Evolutionary conservation across 2,797 vertebrate genomes (phyloP), one percentile per base, ranked within the genome.

Genomic region (Chanos chanos): DNA sequence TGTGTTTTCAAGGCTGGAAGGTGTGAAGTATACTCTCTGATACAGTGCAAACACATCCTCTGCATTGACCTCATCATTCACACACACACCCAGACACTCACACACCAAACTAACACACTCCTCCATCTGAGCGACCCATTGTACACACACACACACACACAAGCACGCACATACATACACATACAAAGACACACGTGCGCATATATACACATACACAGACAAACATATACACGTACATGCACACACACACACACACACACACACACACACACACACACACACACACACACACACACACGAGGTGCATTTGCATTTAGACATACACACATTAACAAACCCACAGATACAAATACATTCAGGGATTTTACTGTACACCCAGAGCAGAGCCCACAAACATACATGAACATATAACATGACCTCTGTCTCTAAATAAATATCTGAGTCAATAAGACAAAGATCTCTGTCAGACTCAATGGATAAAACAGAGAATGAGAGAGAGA

Each of bases 11-110:
- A 34, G 53, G 57, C 49, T 70, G 7, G 79, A 74, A 7, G 72
- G 27, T 44, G 70, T 49, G 19, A 81, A 74, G 59, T 86, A 87
- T 25, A 90, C 75, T 47, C 81, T 87, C 45, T 33, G 18, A 68
- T 83, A 87, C 28, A 90, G 75, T 2, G 64, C 52, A 63, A 78
- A 70, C 28, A 84, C 66, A 12, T 84, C 76, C 13, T 81, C 77
- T 7, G 72, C 19, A 34, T 85, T 82, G 30, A 90, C 45, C 37
- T 69, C 66, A 13, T 73, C 72, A 5, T 63, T 60, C 12, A 31
- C 19, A 7, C 15, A 33, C n/a, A 74, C 53, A 13, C 71, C 66
- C 28, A 77, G 37, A 25, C 45, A 28, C 27, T 77, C 70, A 36
- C 61, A 75, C 22, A 75, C 54, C 44, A 72, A 51, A 30, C 52